These are phyloP conservation scores for Andrena dorsata DNA, from an alignment of 2,888 invertebrate genomes.

Conservation along the genomic window DNA sequence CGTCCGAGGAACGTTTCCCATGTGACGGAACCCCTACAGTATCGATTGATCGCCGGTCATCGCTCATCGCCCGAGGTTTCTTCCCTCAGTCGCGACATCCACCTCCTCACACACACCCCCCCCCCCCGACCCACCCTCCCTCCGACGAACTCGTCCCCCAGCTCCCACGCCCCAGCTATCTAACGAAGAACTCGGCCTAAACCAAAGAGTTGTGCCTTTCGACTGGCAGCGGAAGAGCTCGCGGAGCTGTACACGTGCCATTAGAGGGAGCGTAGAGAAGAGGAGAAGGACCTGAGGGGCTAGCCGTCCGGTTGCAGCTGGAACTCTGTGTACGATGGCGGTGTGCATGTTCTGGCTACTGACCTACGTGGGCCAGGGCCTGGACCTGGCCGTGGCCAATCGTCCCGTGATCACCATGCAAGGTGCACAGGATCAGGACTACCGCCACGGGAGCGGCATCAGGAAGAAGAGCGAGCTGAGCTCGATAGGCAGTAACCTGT, in stretches of 20 bases:
- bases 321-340: conserved; percentile 75
- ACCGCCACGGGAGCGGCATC: conserved; percentile 67
- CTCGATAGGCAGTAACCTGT: conserved; percentile 69
- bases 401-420: conserved; percentile 75
- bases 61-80: conserved; percentile 44
- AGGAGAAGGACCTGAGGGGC: too few relatives aligned
- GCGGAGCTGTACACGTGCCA: background rate
- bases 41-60: conserved; percentile 65
- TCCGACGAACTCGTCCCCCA: conserved; percentile 9
- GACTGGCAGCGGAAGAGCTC: conserved; percentile 50
- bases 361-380: conserved; percentile 81
- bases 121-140: too few relatives aligned
- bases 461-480: conserved; percentile 67
- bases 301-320: background rate
- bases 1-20: conserved; percentile 44
- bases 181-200: conserved; percentile 71
- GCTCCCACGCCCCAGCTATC: conserved; percentile 19
- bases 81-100: conserved; percentile 15
- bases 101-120: too few relatives aligned
- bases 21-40: conserved; percentile 45
- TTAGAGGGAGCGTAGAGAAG: conserved; percentile 6
- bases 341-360: conserved; percentile 82
- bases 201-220: conserved; percentile 66
- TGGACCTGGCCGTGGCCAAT: conserved; percentile 81
- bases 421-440: conserved; percentile 67